phyloP scores from a whole-genome alignment of 2,888 invertebrate genomes.

The Bombylius major region DNA sequence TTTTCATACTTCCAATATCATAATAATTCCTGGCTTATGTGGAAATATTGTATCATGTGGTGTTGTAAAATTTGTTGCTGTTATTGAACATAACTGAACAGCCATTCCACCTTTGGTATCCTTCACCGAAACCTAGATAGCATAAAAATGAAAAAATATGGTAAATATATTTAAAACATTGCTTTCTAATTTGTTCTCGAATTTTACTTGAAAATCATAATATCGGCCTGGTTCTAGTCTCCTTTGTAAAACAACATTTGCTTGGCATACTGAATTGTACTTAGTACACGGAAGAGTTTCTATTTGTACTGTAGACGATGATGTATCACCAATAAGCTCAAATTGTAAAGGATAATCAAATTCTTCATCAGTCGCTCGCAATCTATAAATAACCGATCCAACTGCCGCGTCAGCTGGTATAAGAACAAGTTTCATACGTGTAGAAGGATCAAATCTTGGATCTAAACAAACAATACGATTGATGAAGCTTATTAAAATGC shows the following conservation, averaged over 20 bases:
- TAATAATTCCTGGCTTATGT: constrained; percentile 61
- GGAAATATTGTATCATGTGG: constrained; percentile 74
- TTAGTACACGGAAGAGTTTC: constrained; percentile 73
- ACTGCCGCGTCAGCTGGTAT: constrained; percentile 74
- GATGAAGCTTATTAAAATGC: constrained; percentile 24
- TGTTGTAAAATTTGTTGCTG: constrained; percentile 73
- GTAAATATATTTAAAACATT: too few relatives aligned
- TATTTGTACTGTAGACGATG: constrained; percentile 62
- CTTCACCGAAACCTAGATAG: constrained; percentile 43
- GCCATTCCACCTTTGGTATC: constrained; percentile 68
- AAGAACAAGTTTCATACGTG: constrained; percentile 67
- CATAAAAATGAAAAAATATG: neutral
- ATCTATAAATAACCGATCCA: constrained; percentile 73
- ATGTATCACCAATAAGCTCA: constrained; percentile 61
- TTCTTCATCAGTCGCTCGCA: constrained; percentile 76
- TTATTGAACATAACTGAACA: constrained; percentile 64
- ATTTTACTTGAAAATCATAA: constrained; percentile 58
- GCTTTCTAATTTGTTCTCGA: neutral
- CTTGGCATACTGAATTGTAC: constrained; percentile 80
- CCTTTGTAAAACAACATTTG: constrained; percentile 67
- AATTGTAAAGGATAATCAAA: constrained; percentile 78
- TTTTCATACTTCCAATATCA: constrained; percentile 55
- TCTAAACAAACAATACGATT: constrained; percentile 42
- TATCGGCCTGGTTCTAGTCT: constrained; percentile 68
- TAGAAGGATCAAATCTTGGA: constrained; percentile 73